A percentile compares a stretch with the other conserved stretches of the same genome.
Evolutionary conservation across 2,888 invertebrate genomes (phyloP).

Genomic region (Eugnorisma glareosa): DNA sequence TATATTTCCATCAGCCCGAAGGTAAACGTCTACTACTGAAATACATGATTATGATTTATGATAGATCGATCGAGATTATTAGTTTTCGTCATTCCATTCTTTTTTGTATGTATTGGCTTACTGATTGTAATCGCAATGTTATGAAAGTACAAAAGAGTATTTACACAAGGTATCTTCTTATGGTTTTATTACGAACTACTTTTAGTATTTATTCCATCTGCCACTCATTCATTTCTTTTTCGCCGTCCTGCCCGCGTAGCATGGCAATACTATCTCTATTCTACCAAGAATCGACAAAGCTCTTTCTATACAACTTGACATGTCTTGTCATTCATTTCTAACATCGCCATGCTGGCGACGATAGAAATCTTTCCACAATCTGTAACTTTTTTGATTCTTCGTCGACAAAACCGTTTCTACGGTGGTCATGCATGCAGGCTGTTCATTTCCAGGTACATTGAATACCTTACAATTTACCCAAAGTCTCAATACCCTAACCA

Average conservation of each 20-base stretch:
- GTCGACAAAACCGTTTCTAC: too few species aligned
- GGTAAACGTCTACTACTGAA: background rate
- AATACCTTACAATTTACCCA: slow-evolving; percentile 13
- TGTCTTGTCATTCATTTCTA: too few species aligned
- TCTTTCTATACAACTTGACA: too few species aligned
- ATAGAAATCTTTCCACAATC: too few species aligned
- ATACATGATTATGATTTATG: background rate
- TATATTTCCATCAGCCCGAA: background rate
- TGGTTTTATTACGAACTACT: background rate
- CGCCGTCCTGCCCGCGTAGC: too few species aligned
- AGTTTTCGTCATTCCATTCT: background rate
- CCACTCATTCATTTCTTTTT: background rate
- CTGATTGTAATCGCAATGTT: background rate
- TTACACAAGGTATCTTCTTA: background rate
- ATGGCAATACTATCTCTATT: too few species aligned
- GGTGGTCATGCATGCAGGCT: too few species aligned
- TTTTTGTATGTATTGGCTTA: too few species aligned
- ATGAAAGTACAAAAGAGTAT: too few species aligned
- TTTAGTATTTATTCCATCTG: background rate
- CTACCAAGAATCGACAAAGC: too few species aligned
- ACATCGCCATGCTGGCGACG: too few species aligned
- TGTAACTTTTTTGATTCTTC: too few species aligned
- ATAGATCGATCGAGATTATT: background rate
- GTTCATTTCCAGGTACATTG: background rate
- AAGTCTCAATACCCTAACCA: slow-evolving; percentile 12